Conservation (phyloP, 1,140 invertebrate genomes). For the Drosophila tani region DNA sequence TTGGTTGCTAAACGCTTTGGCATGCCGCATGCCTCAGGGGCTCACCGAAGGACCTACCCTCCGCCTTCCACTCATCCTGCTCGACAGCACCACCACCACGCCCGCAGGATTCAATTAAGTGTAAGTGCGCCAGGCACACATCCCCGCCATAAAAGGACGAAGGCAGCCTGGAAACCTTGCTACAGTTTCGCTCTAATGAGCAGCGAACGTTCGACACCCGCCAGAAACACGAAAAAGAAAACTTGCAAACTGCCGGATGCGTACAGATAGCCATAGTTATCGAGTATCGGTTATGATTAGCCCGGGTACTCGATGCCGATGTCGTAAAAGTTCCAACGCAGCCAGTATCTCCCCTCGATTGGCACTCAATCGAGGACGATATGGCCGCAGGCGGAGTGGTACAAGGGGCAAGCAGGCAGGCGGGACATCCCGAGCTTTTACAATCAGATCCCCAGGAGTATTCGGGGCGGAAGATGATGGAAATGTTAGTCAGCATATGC, state of each 20-base stretch:
- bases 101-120: conserved; percentile 82
- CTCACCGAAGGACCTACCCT: conserved; percentile 13
- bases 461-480: background rate
- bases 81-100: conserved; percentile 40
- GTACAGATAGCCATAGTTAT: conserved; percentile 37
- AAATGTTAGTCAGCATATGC: background rate
- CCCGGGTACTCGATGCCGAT: conserved; percentile 23
- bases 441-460: background rate
- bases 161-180: conserved; percentile 23
- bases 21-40: conserved; percentile 66
- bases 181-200: conserved; percentile 50
- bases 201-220: conserved; percentile 40
- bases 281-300: conserved; percentile 55
- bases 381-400: conserved; percentile 24
- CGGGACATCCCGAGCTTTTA: background rate
- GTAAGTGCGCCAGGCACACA: conserved; percentile 65
- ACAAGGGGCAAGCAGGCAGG: background rate
- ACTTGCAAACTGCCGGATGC: conserved; percentile 36
- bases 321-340: conserved; percentile 41
- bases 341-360: conserved; percentile 39
- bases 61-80: background rate
- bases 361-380: conserved; percentile 28
- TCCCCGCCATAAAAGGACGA: conserved; percentile 15
- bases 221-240: conserved; percentile 26
- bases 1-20: conserved; percentile 76